Base-by-base conservation (phyloP, 2,797 vertebrate genomes). In the Sebastes baramenuke region DNA sequence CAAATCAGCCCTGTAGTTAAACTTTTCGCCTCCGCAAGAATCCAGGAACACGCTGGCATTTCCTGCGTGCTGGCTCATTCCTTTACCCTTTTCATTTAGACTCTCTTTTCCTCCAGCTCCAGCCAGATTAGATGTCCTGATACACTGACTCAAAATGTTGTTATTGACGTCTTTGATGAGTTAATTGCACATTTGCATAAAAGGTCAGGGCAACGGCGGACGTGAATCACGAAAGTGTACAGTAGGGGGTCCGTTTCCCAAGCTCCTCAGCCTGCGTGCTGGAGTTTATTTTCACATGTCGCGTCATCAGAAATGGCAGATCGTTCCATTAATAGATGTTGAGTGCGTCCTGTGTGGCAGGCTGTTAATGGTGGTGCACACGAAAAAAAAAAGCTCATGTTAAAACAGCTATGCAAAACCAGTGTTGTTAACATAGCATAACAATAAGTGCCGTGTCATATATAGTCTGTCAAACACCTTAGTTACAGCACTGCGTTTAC, bases 101-200 rank as follows among this genome's bases (percentile, higher is more conserved):
- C 16, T 4, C 22, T 66, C 52, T 30, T 66, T 38, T 34, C n/a
- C 58, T 30, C 18, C 42, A 68, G 49, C 74, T 67, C 67, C 56
- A 49, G 20, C 32, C 46, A 72, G 25, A 82, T 72, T 59, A 72
- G 49, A 81, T 68, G 65, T 62, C n/a, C 72, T 60, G 77, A 83
- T 62, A 38, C 65, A 32, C 38, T 75, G 82, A 88, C 69, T 88
- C 79, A 81, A 80, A 86, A 72, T 75, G 68, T 14, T 77, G 83
- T 60, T 76, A 81, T 60, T 91, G 88, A 90, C 80, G 80, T 90
- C 71, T 88, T 82, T 88, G 80, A 84, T 83, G 81, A 85, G 73
- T 85, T 89, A 88, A 93, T 90, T 70, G 29, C 25, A 77, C 82
- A 80, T 91, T 91, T 85, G 69, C 76, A 76, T 77, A 72, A 88